Percentiles rank a stretch among this genome's conserved stretches.
These are phyloP conservation scores for Notarius quadriscutis DNA, from an alignment of 2,113 vertebrate genomes.

Conservation along the genomic window DNA sequence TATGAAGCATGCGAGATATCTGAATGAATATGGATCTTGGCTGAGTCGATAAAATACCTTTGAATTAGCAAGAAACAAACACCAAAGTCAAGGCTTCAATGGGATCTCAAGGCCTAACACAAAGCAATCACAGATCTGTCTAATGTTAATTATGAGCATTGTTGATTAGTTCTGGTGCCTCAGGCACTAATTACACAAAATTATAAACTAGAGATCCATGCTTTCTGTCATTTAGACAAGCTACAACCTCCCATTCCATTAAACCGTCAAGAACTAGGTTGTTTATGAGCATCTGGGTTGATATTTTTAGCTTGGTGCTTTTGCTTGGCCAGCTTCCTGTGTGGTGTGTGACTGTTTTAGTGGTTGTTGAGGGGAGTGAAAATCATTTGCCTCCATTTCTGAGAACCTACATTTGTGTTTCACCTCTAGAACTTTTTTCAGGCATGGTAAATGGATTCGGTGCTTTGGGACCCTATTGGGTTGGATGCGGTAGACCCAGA, in stretches of 20 bases:
- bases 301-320: conserved; percentile 26
- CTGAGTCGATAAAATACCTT: neutral
- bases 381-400: conserved; percentile 41
- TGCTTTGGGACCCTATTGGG: neutral
- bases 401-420: conserved; percentile 30
- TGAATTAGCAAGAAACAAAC: neutral
- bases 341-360: conserved; percentile 14
- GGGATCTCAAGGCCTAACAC: neutral
- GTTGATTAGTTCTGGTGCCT: neutral
- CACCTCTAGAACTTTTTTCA: conserved; percentile 26
- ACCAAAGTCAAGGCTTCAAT: neutral
- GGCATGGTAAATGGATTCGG: conserved; percentile 17
- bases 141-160: neutral
- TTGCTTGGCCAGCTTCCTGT: conserved; percentile 19
- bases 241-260: neutral
- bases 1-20: neutral
- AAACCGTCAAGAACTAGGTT: conserved; percentile 15
- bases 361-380: conserved; percentile 6
- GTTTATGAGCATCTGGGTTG: conserved; percentile 26
- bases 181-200: neutral
- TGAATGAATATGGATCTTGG: neutral
- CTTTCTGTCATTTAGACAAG: neutral
- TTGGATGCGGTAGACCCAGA: conserved; percentile 9
- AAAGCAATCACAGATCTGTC: neutral
- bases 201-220: neutral